These are phyloP conservation scores for Siderastrea siderea DNA, from an alignment of 92 coral and sea anemone genomes.

Conservation along the genomic window DNA sequence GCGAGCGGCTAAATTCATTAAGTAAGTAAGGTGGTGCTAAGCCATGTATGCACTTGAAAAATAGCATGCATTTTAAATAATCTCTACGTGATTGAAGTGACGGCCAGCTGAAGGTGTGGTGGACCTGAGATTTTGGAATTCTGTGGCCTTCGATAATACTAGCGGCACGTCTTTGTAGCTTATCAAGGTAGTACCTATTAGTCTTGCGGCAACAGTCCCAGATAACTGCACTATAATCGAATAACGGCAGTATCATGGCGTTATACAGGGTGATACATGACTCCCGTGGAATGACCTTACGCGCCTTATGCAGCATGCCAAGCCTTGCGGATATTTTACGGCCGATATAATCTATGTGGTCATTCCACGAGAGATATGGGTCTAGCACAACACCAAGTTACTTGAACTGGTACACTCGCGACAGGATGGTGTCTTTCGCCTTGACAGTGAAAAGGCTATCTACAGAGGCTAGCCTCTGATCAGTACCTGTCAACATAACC, in stretches of 20 bases:
- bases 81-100: slow-evolving; percentile 32
- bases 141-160: slow-evolving; percentile 8
- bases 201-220: slow-evolving; percentile 41
- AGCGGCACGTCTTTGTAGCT: slow-evolving; percentile 37
- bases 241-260: slow-evolving; percentile 32
- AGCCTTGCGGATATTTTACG: slow-evolving; percentile 32
- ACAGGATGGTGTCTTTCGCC: background rate
- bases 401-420: slow-evolving; percentile 48
- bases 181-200: slow-evolving; percentile 27
- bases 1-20: slow-evolving; percentile 17
- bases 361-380: slow-evolving; percentile 35
- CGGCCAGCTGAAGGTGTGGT: slow-evolving; percentile 22
- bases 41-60: slow-evolving; percentile 37
- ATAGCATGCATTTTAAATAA: slow-evolving; percentile 24
- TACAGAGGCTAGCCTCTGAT: slow-evolving; percentile 24
- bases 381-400: slow-evolving; percentile 32
- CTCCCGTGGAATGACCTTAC: slow-evolving; percentile 37
- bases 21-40: slow-evolving; percentile 47
- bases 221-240: slow-evolving; percentile 35
- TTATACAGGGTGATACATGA: slow-evolving; percentile 30
- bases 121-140: background rate
- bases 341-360: slow-evolving; percentile 30
- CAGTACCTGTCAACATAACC: slow-evolving; percentile 49
- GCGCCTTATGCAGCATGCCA: slow-evolving; percentile 39
- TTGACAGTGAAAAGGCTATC: slow-evolving; percentile 15